These are phyloP conservation scores for Abrostola tripartita DNA, from an alignment of 2,888 invertebrate species.

Conservation along the genomic window DNA sequence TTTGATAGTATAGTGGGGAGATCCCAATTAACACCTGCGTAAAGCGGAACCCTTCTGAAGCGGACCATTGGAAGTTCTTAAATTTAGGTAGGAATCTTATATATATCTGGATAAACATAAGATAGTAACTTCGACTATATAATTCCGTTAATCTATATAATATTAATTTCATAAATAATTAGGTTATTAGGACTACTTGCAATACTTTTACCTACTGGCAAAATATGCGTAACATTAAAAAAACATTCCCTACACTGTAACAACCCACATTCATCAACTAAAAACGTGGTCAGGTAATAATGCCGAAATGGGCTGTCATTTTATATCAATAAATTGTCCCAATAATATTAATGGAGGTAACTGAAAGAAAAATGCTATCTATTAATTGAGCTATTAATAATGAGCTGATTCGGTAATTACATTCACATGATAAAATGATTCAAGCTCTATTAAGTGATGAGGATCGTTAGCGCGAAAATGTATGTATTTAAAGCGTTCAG, in stretches of 20 bases:
- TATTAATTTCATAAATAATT: no score
- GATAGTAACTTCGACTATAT: no score
- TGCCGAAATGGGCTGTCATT: background rate
- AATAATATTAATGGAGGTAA: background rate
- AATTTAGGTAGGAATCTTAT: no score
- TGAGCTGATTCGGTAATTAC: constrained; percentile 36
- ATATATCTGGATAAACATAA: no score
- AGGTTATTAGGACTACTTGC: no score
- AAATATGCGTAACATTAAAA: background rate
- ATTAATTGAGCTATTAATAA: constrained; percentile 34
- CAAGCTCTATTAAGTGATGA: constrained; percentile 24
- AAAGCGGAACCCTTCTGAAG: no score
- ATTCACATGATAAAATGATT: constrained; percentile 36
- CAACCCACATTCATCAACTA: background rate
- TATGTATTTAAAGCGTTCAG: background rate
- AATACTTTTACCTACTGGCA: background rate
- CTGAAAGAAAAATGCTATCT: constrained; percentile 8
- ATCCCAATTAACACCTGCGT: no score
- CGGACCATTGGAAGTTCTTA: no score
- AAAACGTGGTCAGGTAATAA: background rate
- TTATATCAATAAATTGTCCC: background rate
- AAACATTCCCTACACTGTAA: background rate
- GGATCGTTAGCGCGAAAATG: constrained; percentile 17
- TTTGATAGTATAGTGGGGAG: no score
- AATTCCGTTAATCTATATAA: no score